Percentiles rank a stretch among this genome's conserved stretches.
These are phyloP conservation scores for Ceratothoa steindachneri DNA, from an alignment of 2,888 invertebrate genomes.

Conservation along the genomic window DNA sequence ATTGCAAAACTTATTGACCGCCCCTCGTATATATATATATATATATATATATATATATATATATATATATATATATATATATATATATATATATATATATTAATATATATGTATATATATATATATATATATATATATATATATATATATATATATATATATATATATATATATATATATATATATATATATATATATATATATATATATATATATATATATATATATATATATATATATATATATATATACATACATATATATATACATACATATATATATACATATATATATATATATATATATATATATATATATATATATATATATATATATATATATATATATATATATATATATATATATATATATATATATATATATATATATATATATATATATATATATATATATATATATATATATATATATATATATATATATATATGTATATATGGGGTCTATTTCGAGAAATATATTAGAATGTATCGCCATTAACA, in stretches of 20 bases:
- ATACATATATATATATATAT: conserved; percentile 14
- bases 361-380: conserved; percentile 22
- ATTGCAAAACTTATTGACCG: too few species aligned
- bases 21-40: too few species aligned
- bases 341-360: conserved; percentile 24
- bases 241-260: not conserved
- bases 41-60: conserved; percentile 12
- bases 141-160: conserved; percentile 5
- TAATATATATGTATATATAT: conserved; percentile 8
- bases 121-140: conserved; percentile 1
- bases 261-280: conserved; percentile 2
- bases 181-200: conserved; percentile 24
- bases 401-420: conserved; percentile 16
- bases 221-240: conserved; percentile 14
- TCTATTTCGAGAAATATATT: too few species aligned
- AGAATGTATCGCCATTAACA: too few species aligned
- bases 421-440: conserved; percentile 6
- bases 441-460: too few species aligned
- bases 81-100: not conserved
- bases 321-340: conserved; percentile 23
- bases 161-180: conserved; percentile 18
- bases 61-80: conserved; percentile 12
- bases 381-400: conserved; percentile 13
- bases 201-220: conserved; percentile 17
- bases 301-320: conserved; percentile 22